These are phyloP conservation scores for Pollicipes pollicipes DNA, from an alignment of 1,140 invertebrate species.

Conservation along the genomic window DNA sequence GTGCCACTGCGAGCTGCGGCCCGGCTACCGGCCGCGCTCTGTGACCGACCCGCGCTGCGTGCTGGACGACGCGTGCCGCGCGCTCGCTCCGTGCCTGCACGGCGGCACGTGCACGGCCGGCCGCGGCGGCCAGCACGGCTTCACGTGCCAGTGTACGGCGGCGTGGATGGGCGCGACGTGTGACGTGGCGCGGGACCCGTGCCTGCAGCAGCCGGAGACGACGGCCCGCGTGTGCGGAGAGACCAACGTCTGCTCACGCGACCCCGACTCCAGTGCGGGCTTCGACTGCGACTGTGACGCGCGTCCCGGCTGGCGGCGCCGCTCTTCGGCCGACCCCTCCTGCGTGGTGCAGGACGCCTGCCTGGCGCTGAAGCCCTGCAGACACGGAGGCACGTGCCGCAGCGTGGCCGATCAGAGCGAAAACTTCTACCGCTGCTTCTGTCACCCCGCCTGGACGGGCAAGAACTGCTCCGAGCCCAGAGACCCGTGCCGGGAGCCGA, in stretches of 20 bases:
- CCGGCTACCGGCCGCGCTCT: not conserved
- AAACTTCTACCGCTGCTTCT: not conserved
- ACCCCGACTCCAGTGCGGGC: not conserved
- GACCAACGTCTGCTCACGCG: not conserved
- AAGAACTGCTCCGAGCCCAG: not conserved
- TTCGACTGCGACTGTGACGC: not conserved
- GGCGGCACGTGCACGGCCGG: not conserved
- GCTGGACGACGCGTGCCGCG: not conserved
- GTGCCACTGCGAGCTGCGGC: not conserved
- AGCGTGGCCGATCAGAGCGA: not conserved
- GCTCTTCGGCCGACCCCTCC: constrained; percentile 13
- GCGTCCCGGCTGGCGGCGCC: not conserved
- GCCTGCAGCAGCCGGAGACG: not conserved
- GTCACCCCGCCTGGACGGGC: not conserved
- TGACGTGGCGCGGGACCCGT: not conserved
- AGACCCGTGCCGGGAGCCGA: not conserved
- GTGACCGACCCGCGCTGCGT: not conserved
- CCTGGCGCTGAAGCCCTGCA: constrained; percentile 24
- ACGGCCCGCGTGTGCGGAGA: not conserved
- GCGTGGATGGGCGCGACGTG: not conserved
- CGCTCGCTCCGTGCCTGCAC: not conserved
- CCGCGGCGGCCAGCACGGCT: not conserved
- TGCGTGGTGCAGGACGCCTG: constrained; percentile 16
- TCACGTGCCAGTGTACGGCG: not conserved
- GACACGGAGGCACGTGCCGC: constrained; percentile 23